Conservation (phyloP, 2,113 vertebrate species). For the Pseudonaja textilis region DNA sequence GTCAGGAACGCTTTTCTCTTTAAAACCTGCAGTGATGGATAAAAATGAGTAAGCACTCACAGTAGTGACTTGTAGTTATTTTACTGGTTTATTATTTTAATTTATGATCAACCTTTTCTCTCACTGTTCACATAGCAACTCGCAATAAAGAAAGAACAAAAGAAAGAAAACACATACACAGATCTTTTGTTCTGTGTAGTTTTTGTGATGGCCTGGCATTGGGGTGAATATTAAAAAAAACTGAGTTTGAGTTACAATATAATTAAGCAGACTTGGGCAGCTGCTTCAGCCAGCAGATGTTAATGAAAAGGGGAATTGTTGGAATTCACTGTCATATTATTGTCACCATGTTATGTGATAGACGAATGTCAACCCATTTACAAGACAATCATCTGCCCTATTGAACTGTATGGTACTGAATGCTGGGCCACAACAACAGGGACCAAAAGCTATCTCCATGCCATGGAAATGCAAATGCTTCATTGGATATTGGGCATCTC, state of each 20-base stretch:
- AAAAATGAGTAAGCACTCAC: conserved; percentile 29
- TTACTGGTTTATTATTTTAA: not conserved
- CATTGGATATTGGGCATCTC: no score
- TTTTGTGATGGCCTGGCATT: not conserved
- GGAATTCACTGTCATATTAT: no score
- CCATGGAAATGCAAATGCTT: no score
- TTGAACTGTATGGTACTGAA: no score
- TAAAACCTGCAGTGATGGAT: conserved; percentile 47
- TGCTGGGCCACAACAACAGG: no score
- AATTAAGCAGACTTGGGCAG: not conserved
- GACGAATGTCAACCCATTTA: no score
- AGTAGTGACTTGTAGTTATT: not conserved
- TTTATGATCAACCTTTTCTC: not conserved
- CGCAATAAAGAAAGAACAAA: not conserved
- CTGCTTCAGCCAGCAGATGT: not conserved
- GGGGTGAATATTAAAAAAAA: not conserved
- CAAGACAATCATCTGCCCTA: no score
- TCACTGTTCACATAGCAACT: not conserved
- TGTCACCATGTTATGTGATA: no score
- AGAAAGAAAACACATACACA: not conserved
- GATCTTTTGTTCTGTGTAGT: not conserved
- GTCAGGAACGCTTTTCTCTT: conserved; percentile 49
- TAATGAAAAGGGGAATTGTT: not conserved
- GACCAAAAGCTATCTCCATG: no score
- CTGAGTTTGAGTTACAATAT: not conserved